Base-by-base conservation (phyloP, 2,888 invertebrate genomes). In the Pocota personata region DNA sequence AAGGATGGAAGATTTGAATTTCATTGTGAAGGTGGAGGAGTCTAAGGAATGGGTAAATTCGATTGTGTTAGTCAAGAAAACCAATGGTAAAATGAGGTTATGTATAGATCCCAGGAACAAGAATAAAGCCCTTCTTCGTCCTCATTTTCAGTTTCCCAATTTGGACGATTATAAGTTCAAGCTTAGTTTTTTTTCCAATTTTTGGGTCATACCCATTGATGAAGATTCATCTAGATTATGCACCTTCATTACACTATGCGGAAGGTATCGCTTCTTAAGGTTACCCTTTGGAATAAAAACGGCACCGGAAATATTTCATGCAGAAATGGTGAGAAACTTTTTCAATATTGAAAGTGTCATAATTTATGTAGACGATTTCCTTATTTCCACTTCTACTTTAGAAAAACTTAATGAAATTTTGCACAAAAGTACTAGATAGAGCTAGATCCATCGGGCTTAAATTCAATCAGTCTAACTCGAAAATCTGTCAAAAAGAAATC, bases 221-320 rank as follows among this genome's bases (percentile, higher is more conserved):
- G 24, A 37, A 21, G 21, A 58, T 37, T 58, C 58, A 6, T 58
- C 58, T 2, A 57, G 14, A 21, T 8, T 52, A 30, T 30, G 55
- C 35, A 30, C 30, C 16, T 32, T 52, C 30, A 24, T 8, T 87
- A 88, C 4, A 88, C 24, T 4, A 24, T 24, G 2, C 4, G 24
- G 24, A 2, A 24, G 24, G 24, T 24, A 24, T 24, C 24, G 24
- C 24, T 24, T 24, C 24, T 24, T 24, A 24, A 24, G 24, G 4
- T 24, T 24, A 24, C 24, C 24, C n/a, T n/a, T n/a, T n/a, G n/a
- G n/a, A n/a, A 24, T 24, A 24, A 24, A 24, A 24, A 24, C 24
- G 24, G 24, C 2, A 24, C 24, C 24, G 24, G 24, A 89, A 69
- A 83, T 88, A 14, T 88, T 88, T 46, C 87, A 87, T 16, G 30